phyloP scores from a whole-genome alignment of 2,113 vertebrate species.

The Festucalex cinctus region DNA sequence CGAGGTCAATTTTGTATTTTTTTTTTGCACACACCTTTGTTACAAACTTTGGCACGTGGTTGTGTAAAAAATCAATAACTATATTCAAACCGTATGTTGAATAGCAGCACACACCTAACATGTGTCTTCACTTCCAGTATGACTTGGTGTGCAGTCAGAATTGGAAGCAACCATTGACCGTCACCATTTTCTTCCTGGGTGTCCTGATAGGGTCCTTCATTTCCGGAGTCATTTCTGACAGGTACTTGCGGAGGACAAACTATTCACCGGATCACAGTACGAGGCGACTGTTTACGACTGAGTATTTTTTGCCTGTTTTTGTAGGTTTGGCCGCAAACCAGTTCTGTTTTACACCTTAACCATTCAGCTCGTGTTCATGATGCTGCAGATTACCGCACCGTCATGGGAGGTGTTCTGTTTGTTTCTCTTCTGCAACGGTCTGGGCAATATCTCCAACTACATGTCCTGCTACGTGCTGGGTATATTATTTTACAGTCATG shows the following conservation, averaged over 20 bases:
- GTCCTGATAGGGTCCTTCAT: conserved; percentile 82
- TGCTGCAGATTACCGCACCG: neutral
- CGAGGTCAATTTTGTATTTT: conserved; percentile 39
- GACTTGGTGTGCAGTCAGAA: conserved; percentile 83
- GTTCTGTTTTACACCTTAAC: neutral
- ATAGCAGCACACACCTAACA: too few species aligned
- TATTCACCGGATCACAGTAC: neutral
- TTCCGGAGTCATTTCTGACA: conserved; percentile 87
- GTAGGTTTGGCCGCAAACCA: neutral
- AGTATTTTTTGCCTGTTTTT: too few species aligned
- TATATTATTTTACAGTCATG: neutral
- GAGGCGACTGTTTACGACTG: neutral
- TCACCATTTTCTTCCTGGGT: conserved; percentile 81
- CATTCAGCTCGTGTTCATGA: neutral
- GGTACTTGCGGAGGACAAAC: conserved; percentile 61
- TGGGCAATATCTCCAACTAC: neutral
- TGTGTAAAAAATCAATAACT: too few species aligned
- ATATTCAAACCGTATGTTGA: too few species aligned
- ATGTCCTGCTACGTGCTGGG: neutral
- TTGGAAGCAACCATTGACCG: conserved; percentile 82
- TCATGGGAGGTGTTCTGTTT: neutral
- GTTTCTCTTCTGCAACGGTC: neutral
- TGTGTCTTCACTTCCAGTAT: conserved; percentile 77
- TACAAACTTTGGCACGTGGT: too few species aligned
- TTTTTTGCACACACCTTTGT: too few species aligned